Evolutionary conservation across 2,797 vertebrate species (phyloP).

Genomic region (Gouania willdenowi): DNA sequence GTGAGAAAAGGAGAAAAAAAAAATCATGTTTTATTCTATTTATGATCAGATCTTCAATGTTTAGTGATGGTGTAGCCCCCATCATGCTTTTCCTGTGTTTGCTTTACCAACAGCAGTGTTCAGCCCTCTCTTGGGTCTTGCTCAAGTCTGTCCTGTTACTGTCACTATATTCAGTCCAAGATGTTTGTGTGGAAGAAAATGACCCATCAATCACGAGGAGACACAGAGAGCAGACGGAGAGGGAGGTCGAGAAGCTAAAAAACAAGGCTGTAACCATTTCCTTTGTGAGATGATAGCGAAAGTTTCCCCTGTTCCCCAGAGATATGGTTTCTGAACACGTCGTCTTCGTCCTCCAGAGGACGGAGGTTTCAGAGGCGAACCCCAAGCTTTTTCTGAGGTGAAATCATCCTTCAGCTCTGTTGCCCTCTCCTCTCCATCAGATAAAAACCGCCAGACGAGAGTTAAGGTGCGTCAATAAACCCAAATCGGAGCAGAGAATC

Average conservation of each 20-base stretch:
- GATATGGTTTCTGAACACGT: constrained; percentile 57
- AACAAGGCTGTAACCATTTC: constrained; percentile 62
- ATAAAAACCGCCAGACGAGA: constrained; percentile 60
- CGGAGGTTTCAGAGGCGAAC: constrained; percentile 52
- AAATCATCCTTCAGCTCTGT: constrained; percentile 54
- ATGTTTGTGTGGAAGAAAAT: constrained; percentile 61
- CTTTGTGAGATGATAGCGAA: constrained; percentile 65
- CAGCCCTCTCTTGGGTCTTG: constrained; percentile 53
- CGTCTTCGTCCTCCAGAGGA: constrained; percentile 42
- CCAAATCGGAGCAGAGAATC: constrained; percentile 40
- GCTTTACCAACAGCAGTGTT: constrained; percentile 48
- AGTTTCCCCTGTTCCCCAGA: constrained; percentile 47
- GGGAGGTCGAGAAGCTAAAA: constrained; percentile 41
- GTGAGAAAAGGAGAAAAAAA: no score
- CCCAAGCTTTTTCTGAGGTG: constrained; percentile 47
- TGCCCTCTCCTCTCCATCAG: constrained; percentile 53
- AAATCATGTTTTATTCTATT: no score
- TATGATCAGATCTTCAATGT: no score
- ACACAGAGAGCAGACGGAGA: constrained; percentile 22
- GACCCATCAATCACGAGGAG: constrained; percentile 63
- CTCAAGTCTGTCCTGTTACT: constrained; percentile 56
- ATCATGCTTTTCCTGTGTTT: constrained; percentile 40
- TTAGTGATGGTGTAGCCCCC: no score
- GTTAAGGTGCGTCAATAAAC: constrained; percentile 73
- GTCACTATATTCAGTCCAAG: constrained; percentile 62